Percentiles rank a stretch among this genome's conserved stretches.
Evolutionary conservation across 2,888 invertebrate species (phyloP).

Genomic region (Kuschelorhynchus macadamiae): DNA sequence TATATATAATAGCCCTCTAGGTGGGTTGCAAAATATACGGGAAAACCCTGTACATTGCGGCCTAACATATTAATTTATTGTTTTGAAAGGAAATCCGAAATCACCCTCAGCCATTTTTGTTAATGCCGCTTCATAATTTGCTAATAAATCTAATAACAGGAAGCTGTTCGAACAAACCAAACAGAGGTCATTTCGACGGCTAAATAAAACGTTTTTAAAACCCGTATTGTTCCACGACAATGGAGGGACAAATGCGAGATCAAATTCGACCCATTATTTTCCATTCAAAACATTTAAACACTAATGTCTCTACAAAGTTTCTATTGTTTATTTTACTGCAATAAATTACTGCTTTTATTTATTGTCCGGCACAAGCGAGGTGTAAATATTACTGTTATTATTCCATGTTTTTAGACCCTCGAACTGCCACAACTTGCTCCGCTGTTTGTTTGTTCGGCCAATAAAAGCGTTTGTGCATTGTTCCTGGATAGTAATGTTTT

Average conservation of each 20-base stretch:
- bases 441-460: conserved; percentile 33
- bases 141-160: conserved; percentile 15
- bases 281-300: conserved; percentile 42
- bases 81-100: too few relatives aligned
- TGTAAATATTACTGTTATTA: conserved; percentile 42
- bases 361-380: conserved; percentile 35
- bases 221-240: conserved; percentile 41
- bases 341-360: conserved; percentile 42
- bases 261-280: conserved; percentile 38
- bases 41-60: too few relatives aligned
- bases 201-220: conserved; percentile 32
- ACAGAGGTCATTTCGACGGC: conserved; percentile 14
- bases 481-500: conserved; percentile 7
- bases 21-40: too few relatives aligned
- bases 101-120: too few relatives aligned
- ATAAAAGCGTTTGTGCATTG: conserved; percentile 11
- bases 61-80: too few relatives aligned
- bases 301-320: conserved; percentile 40
- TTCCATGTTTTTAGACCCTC: conserved; percentile 35
- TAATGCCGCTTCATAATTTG: conserved; percentile 8
- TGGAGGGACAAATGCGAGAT: conserved; percentile 27
- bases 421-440: conserved; percentile 30
- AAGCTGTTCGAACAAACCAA: conserved; percentile 12
- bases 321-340: conserved; percentile 41
- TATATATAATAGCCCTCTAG: too few relatives aligned